Base-by-base conservation (phyloP, 2,888 invertebrate genomes). In the Eulithis prunata region DNA sequence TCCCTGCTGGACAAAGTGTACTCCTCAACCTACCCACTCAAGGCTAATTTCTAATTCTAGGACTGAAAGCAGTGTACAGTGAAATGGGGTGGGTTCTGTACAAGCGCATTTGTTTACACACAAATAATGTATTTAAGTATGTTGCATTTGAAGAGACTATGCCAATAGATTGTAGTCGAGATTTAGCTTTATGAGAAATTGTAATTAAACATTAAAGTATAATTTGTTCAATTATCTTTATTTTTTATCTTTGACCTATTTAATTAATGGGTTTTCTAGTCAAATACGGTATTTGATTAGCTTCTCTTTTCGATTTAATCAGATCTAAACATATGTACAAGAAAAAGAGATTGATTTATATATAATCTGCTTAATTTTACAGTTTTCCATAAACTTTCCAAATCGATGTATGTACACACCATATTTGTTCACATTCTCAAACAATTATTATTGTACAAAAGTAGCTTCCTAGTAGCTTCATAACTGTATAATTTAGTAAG, bases 1-100 rank as follows among this genome's bases (percentile, higher is more conserved):
- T 99, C 78, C 99, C 99, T 6, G 94, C 96, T 70, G 97, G 97
- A 63, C 97, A 98, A 88, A 96, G 96, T 86, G 95, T 98, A 64
- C 94, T 98, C 57, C 89, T 98, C 74, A 97, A 96, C 84, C 94
- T 97, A 68, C 97, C 96, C 36, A 90, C 94, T 70, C 94, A 94
- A 75, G 87, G 90, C 76, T 91, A 88, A 86, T 57, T 68, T 67
- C 51, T 55, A 62, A 61, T 54, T 60, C 57, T 65, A 52, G 57
- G 67, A 69, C 65, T 64, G 51, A 66, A 49, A 60, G 65, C 63
- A 68, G 72, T 73, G 70, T 81, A 82, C 80, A 78, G 80, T 80
- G 79, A 79, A 77, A 78, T 81, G 75, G 74, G 76, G 75, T 80
- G 79, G 80, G 80, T 84, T 84, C 78, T 79, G 73, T 83, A 76